Evolutionary conservation across 2,113 vertebrate species (phyloP).

Genomic region (Micronycteris hirsuta): DNA sequence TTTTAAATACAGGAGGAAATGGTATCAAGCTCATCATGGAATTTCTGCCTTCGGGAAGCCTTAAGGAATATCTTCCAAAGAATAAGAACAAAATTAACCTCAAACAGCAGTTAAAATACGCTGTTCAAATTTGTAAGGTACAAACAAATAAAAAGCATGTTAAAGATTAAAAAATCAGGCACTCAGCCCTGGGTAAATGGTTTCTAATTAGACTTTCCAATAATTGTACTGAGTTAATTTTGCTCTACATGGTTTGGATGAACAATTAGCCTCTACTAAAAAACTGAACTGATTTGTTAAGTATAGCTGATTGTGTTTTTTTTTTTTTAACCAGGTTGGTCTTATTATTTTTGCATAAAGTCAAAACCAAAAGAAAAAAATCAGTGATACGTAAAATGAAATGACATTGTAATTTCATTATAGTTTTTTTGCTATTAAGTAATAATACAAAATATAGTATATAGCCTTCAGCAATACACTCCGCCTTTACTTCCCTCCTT

Average conservation of each 20-base stretch:
- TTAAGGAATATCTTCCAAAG: conserved; percentile 95
- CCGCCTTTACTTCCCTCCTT: not conserved
- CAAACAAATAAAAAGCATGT: not conserved
- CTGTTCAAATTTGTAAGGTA: conserved; percentile 95
- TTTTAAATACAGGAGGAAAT: conserved; percentile 85
- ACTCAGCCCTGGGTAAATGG: not conserved
- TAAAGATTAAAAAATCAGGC: not conserved
- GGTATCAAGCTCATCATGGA: conserved; percentile 98
- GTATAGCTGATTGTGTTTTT: not conserved
- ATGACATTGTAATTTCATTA: not conserved
- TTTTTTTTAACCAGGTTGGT: not conserved
- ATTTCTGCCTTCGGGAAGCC: conserved; percentile 94
- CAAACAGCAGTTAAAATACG: conserved; percentile 90
- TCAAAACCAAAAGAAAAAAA: not conserved
- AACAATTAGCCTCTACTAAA: not conserved
- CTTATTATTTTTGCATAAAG: not conserved
- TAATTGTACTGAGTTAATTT: not conserved
- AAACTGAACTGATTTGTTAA: not conserved
- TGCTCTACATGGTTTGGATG: not conserved
- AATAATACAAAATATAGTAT: not conserved
- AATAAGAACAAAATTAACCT: conserved; percentile 89
- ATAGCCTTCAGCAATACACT: not conserved
- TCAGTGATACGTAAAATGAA: not conserved
- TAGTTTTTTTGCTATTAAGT: not conserved
- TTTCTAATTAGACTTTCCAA: not conserved